phyloP scores from a whole-genome alignment of 2,888 invertebrate species.

The Quadriops clusia region DNA sequence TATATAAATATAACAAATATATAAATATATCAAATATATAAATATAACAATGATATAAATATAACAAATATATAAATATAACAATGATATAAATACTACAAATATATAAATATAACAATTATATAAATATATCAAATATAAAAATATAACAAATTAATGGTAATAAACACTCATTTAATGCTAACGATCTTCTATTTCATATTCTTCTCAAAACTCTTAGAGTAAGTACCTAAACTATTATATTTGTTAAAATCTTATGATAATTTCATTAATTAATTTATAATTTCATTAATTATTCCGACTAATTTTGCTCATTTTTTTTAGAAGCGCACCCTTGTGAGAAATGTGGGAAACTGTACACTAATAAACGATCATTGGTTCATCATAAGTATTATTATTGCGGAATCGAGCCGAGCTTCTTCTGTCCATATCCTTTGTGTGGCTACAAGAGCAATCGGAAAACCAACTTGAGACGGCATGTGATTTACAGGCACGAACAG shows the following conservation, averaged over 20 bases:
- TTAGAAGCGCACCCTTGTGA: constrained; percentile 31
- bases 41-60: not conserved
- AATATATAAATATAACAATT: not conserved
- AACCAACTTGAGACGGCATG: constrained; percentile 19
- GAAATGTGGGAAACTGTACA: constrained; percentile 21
- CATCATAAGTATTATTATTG: constrained; percentile 23
- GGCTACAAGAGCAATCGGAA: constrained; percentile 9
- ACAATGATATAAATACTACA: not conserved
- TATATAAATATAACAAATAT: not conserved
- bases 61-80: not conserved
- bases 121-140: not conserved
- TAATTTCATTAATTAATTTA: no score
- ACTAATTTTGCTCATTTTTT: not conserved
- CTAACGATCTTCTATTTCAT: no score
- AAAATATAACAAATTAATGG: not conserved
- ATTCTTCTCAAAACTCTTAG: not conserved
- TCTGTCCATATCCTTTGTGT: constrained; percentile 14
- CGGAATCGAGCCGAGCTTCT: constrained; percentile 22
- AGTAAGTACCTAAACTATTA: not conserved
- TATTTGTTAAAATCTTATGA: not conserved
- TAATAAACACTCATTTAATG: no score
- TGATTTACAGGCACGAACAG: constrained; percentile 21
- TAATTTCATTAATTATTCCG: no score
- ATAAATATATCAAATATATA: not conserved
- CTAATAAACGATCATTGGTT: constrained; percentile 20